Evolutionary conservation across 2,113 vertebrate species (phyloP).

Genomic region (Cygnus buccinator): DNA sequence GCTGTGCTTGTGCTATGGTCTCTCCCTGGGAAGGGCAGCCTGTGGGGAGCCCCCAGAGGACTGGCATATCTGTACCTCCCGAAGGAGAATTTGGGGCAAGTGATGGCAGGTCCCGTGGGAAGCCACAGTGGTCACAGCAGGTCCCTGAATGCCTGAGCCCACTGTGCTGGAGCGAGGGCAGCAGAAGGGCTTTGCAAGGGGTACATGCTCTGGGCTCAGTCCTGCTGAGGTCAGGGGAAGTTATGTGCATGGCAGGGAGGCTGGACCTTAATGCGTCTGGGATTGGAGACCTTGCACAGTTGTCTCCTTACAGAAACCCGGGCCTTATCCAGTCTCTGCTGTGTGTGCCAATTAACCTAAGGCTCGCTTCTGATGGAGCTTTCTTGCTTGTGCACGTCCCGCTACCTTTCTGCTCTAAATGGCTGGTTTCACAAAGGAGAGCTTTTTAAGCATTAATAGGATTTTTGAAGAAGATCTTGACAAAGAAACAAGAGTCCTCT

Average conservation of each 20-base stretch:
- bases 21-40: not conserved
- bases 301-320: not conserved
- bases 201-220: not conserved
- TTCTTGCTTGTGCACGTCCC: not conserved
- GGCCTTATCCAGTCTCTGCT: not conserved
- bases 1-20: not conserved
- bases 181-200: not conserved
- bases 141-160: not conserved
- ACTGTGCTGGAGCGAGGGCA: not conserved
- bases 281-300: not conserved
- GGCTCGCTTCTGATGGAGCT: not conserved
- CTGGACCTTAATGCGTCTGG: not conserved
- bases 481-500: not conserved
- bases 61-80: not conserved
- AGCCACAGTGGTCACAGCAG: not conserved
- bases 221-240: not conserved
- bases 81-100: not conserved
- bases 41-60: not conserved
- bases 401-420: slow-evolving; percentile 14
- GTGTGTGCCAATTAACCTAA: not conserved
- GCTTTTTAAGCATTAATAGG: not conserved
- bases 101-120: not conserved
- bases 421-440: not conserved
- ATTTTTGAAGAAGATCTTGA: not conserved
- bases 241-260: not conserved